Conservation (phyloP, 2,113 vertebrate genomes). For the Lethenteron reissneri region DNA sequence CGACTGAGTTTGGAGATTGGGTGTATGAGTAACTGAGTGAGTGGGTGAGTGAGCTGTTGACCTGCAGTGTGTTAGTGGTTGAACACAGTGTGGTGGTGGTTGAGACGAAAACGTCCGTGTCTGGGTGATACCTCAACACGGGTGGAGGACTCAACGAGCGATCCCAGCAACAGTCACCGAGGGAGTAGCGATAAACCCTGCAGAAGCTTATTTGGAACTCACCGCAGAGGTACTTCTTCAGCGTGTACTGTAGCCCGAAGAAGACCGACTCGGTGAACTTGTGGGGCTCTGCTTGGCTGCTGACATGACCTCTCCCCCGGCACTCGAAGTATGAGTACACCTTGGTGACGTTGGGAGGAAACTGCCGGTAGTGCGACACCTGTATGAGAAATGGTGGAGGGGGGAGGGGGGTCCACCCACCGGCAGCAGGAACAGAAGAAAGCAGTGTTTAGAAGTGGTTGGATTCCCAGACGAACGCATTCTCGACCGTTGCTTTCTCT, state of each 20-base stretch:
- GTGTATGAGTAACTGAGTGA: neutral
- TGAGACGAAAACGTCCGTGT: neutral
- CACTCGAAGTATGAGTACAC: conserved; percentile 40
- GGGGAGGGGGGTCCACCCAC: no score
- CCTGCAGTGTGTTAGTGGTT: neutral
- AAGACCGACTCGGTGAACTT: conserved; percentile 29
- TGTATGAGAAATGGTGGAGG: conserved; percentile 9
- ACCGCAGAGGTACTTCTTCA: conserved; percentile 35
- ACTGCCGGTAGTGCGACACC: conserved; percentile 38
- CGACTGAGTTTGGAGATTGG: no score
- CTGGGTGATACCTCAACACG: neutral
- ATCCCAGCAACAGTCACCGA: neutral
- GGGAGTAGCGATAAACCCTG: neutral
- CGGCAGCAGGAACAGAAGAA: no score
- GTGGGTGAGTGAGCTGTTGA: neutral
- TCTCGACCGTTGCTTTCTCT: no score
- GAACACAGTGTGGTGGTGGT: no score
- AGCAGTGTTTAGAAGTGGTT: no score
- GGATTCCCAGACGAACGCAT: no score
- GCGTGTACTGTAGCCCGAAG: conserved; percentile 32
- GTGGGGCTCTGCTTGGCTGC: conserved; percentile 18
- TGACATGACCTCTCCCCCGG: conserved; percentile 9
- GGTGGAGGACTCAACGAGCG: neutral
- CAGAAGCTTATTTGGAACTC: conserved; percentile 4
- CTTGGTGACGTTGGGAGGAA: conserved; percentile 27